Base-by-base conservation (phyloP, 2,113 vertebrate genomes). In the Podarcis cretensis region DNA sequence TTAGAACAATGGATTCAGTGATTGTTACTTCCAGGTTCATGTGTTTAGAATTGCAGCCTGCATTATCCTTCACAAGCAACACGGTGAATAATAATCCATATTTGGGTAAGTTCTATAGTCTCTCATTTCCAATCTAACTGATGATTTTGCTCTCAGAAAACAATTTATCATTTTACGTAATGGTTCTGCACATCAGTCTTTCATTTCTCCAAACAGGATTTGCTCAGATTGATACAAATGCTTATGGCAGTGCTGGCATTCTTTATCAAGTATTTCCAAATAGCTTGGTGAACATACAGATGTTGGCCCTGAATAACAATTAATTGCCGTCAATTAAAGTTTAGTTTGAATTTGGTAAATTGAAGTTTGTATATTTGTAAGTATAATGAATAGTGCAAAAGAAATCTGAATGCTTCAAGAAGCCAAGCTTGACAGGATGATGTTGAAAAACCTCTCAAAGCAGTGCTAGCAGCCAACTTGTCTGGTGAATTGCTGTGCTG, bases 231-330 rank as follows among this genome's bases (percentile, higher is more conserved):
- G 80, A 87, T 89, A 87, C 84, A 93, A 94, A 89, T 94, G 91
- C 87, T 75, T 92, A 93, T 89, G 93, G 91, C 92, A 95, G 90
- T 84, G 76, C 89, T 90, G 73, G 18, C 91, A 78, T 48, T 87
- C 6, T 90, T 69, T 87, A 35, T 54, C 1, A 1, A 87, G 76
- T 90, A 32, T 83, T 92, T 1, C 0, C 83, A 59, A 86, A 74
- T 85, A 83, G 87, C 30, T 86, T 87, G 57, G 71, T 77, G 89
- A 93, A 91, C 89, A 84, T 85, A 85, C 48, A 84, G 59, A 80
- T 89, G 84, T n/a, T 90, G 68, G 75, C 84, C 90, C 65, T 91
- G 90, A 95, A 87, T 87, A 87, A 87, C 1, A 69, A 69, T 30
- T 69, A 69, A 69, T 69, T 23, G 68, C 18, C 25, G 18, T 69